Percentiles rank a stretch among this genome's conserved stretches.
Evolutionary conservation across 2,797 vertebrate genomes (phyloP).

Genomic region (Tenualosa thibaudeaui): DNA sequence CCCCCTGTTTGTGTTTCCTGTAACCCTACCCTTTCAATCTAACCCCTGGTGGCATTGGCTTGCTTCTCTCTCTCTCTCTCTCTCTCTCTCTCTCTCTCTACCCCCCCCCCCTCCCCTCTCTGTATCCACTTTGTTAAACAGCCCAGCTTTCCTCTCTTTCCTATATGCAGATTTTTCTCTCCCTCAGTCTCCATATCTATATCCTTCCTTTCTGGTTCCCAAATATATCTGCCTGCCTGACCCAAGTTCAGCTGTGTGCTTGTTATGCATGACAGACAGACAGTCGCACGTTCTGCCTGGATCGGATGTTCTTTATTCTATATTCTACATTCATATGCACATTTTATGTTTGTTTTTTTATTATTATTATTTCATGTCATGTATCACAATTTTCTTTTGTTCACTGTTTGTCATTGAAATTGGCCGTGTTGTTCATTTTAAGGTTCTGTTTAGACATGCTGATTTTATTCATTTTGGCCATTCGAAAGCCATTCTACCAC

Average conservation of each 20-base stretch:
- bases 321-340: conserved; percentile 31
- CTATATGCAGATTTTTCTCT: not conserved
- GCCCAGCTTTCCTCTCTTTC: not conserved
- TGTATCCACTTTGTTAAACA: not conserved
- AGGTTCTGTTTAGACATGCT: conserved; percentile 53
- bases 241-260: conserved; percentile 42
- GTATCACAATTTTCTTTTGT: conserved; percentile 44
- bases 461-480: conserved; percentile 32
- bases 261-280: conserved; percentile 31
- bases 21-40: conserved; percentile 51
- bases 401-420: not conserved
- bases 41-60: not conserved
- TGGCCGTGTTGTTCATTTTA: not conserved
- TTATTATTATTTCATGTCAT: conserved; percentile 53
- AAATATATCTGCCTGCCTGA: not conserved
- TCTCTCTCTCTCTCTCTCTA: conserved; percentile 31
- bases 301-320: conserved; percentile 40
- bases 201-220: not conserved
- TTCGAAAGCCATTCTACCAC: conserved; percentile 43
- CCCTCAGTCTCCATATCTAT: not conserved
- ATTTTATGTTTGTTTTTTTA: conserved; percentile 45
- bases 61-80: conserved; percentile 40
- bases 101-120: conserved; percentile 49
- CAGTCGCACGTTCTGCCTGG: not conserved
- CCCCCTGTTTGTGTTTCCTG: conserved; percentile 48